These are phyloP conservation scores for Eupithecia exiguata DNA, from an alignment of 2,888 invertebrate genomes.

Conservation along the genomic window DNA sequence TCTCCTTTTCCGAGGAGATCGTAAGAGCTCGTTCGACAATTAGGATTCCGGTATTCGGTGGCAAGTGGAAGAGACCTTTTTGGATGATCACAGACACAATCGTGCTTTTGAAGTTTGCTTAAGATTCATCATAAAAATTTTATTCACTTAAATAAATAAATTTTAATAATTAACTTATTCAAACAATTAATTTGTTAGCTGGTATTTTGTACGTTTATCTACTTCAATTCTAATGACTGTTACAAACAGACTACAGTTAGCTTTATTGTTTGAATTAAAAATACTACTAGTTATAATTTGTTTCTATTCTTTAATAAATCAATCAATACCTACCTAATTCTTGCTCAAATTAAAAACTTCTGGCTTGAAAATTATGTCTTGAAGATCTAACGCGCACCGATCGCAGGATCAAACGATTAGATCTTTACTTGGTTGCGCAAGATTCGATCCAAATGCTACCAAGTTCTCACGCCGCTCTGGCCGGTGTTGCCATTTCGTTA, in stretches of 20 bases:
- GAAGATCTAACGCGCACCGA: constrained; percentile 20
- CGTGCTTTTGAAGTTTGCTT: constrained; percentile 10
- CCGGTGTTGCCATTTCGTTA: constrained; percentile 40
- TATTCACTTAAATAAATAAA: not conserved
- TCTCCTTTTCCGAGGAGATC: constrained; percentile 70
- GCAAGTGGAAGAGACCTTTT: constrained; percentile 47
- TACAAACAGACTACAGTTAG: too few species aligned
- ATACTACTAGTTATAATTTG: too few species aligned
- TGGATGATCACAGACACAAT: constrained; percentile 4
- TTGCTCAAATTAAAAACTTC: not conserved
- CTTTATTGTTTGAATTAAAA: too few species aligned
- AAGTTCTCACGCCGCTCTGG: constrained; percentile 36
- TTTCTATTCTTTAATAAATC: too few species aligned
- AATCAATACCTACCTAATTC: not conserved
- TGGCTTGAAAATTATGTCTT: not conserved
- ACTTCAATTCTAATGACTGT: not conserved
- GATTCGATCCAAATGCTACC: constrained; percentile 44
- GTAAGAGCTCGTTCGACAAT: constrained; percentile 43
- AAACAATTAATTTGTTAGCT: not conserved
- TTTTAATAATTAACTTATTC: not conserved
- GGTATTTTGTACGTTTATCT: not conserved
- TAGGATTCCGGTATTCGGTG: constrained; percentile 55
- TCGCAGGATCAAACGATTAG: constrained; percentile 42
- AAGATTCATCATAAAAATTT: not conserved
- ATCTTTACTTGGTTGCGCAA: constrained; percentile 43